Percentiles rank a stretch among this genome's conserved stretches.
phyloP scores from a whole-genome alignment of 2,797 vertebrate species.

The Saxicola maurus region DNA sequence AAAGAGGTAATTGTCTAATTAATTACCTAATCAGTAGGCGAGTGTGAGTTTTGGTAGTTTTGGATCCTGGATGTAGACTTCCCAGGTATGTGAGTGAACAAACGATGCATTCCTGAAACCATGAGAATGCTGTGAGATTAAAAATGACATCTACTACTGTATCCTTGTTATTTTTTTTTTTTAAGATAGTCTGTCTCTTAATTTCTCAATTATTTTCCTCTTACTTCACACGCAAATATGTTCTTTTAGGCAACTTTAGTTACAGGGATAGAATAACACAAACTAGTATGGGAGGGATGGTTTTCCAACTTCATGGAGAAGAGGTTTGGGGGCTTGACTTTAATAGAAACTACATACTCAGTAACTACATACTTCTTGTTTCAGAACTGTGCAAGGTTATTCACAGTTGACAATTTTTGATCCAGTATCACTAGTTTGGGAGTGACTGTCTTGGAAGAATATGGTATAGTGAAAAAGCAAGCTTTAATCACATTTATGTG shows the following conservation, averaged over 20 bases:
- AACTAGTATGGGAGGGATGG: rapidly evolving
- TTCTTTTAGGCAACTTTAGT: not conserved
- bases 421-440: not conserved
- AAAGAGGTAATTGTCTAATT: not conserved
- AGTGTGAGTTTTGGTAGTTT: not conserved
- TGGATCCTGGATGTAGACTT: not conserved
- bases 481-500: not conserved
- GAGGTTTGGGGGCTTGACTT: not conserved
- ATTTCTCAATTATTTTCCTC: not conserved
- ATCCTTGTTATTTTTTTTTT: not conserved
- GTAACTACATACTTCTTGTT: not conserved
- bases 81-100: not conserved
- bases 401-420: not conserved
- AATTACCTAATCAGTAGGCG: not conserved
- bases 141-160: not conserved
- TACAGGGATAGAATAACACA: not conserved
- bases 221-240: not conserved
- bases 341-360: not conserved
- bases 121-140: not conserved
- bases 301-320: not conserved
- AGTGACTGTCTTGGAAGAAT: not conserved
- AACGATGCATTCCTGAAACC: not conserved
- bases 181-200: not conserved
- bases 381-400: not conserved
- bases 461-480: not conserved